Base-by-base conservation (phyloP, 2,888 invertebrate species). In the Callosobruchus maculatus region DNA sequence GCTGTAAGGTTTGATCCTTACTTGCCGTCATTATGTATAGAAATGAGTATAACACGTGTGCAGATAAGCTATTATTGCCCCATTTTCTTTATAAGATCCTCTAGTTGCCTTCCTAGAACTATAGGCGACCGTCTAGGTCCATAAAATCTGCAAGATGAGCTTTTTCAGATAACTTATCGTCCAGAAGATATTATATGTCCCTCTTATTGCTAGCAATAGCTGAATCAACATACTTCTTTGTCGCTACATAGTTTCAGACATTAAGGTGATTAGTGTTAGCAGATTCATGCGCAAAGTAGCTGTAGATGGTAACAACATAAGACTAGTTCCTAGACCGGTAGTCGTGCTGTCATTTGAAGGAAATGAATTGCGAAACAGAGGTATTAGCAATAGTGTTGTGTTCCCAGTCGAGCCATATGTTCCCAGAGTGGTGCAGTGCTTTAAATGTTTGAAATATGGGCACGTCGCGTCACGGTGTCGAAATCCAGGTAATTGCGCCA, bases 201-300 rank as follows among this genome's bases (percentile, higher is more conserved):
- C n/a, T n/a, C n/a, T n/a, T n/a, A n/a, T n/a, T n/a, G n/a, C n/a
- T n/a, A n/a, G n/a, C n/a, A n/a, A n/a, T n/a, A n/a, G n/a, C n/a
- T n/a, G n/a, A n/a, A n/a, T n/a, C n/a, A n/a, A n/a, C n/a, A n/a
- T n/a, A n/a, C n/a, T n/a, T n/a, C n/a, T n/a, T n/a, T n/a, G n/a
- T n/a, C n/a, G n/a, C n/a, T n/a, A 67, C 67, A 67, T 66, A 21
- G 67, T 21, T 7, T 5, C 21, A 4, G 20, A n/a, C 21, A 13
- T n/a, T 22, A 67, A 70, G 67, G 70, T 73, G 7, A 22, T 67
- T 13, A 66, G 22, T 49, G 21, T 73, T 20, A 21, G 70, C 18
- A 73, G 73, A 73, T 21, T 70, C 2, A 66, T 31, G 20, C 70
- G 71, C 7, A 73, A 73, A 67, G 22, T 67, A 26, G 7, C 26